Percentiles rank a stretch among this genome's conserved stretches.
Conservation (phyloP, 2,888 invertebrate species). For the Hoplodrina blanda region DNA sequence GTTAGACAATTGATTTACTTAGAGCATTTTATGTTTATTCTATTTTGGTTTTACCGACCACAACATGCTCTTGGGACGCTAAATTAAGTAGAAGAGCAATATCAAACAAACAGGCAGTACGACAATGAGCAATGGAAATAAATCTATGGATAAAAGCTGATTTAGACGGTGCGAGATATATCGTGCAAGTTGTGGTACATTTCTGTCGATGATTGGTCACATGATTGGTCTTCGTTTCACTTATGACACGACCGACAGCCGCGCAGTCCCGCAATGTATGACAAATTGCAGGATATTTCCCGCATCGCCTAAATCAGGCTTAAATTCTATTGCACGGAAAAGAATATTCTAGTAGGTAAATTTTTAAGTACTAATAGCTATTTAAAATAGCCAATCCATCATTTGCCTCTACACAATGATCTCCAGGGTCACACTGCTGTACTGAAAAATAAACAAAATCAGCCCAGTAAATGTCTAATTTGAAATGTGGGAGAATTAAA, state of each 20-base stretch:
- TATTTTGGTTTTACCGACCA: not conserved
- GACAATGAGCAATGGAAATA: conserved; percentile 24
- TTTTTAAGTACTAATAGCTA: conserved; percentile 11
- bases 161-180: too few species aligned
- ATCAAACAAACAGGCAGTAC: conserved; percentile 2
- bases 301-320: too few species aligned
- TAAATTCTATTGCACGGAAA: not conserved
- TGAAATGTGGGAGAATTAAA: conserved; percentile 38
- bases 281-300: too few species aligned
- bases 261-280: too few species aligned
- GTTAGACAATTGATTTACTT: not conserved
- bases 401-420: conserved; percentile 22
- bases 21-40: not conserved
- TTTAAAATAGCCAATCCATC: conserved; percentile 18
- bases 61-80: not conserved
- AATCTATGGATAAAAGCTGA: conserved; percentile 14
- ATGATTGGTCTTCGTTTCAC: too few species aligned
- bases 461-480: conserved; percentile 25
- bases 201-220: too few species aligned
- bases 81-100: conserved; percentile 11
- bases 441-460: conserved; percentile 33
- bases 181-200: too few species aligned
- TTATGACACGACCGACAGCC: too few species aligned
- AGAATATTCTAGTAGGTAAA: conserved; percentile 1
- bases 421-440: conserved; percentile 12